phyloP scores from a whole-genome alignment of 1,140 invertebrate genomes.

The Caenorhabditis inopinata region DNA sequence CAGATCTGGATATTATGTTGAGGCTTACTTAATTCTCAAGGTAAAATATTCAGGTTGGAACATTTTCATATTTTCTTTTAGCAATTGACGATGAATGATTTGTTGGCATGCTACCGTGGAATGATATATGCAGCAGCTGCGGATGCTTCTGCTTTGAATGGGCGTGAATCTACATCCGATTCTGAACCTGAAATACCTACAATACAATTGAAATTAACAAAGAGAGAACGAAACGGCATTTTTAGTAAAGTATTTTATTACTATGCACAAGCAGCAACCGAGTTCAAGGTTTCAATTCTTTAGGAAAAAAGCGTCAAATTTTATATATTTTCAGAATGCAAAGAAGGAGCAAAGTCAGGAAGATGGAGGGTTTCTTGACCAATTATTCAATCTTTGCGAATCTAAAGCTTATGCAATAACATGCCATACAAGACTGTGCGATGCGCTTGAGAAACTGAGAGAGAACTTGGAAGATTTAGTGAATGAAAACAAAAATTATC shows the following conservation, averaged over 20 bases:
- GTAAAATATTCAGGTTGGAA: neutral
- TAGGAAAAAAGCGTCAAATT: too few species aligned
- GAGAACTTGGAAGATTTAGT: conserved; percentile 30
- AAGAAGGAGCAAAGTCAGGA: neutral
- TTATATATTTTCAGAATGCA: neutral
- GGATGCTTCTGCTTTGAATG: neutral
- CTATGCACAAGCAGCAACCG: conserved; percentile 5
- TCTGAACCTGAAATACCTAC: neutral
- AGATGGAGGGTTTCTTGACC: neutral
- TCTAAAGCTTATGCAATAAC: neutral
- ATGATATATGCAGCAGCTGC: neutral
- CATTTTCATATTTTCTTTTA: neutral
- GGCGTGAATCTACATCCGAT: neutral
- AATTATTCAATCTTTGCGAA: neutral
- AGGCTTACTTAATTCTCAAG: neutral
- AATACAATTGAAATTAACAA: conserved; percentile 7
- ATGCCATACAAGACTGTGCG: neutral
- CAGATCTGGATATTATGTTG: neutral
- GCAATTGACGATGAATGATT: neutral
- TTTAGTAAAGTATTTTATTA: neutral
- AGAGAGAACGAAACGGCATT: neutral
- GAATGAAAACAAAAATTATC: conserved; percentile 1
- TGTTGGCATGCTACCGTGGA: neutral
- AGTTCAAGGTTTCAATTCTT: neutral
- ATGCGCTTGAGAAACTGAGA: neutral